phyloP scores from a whole-genome alignment of 2,113 vertebrate species.

The Stictonetta naevosa region DNA sequence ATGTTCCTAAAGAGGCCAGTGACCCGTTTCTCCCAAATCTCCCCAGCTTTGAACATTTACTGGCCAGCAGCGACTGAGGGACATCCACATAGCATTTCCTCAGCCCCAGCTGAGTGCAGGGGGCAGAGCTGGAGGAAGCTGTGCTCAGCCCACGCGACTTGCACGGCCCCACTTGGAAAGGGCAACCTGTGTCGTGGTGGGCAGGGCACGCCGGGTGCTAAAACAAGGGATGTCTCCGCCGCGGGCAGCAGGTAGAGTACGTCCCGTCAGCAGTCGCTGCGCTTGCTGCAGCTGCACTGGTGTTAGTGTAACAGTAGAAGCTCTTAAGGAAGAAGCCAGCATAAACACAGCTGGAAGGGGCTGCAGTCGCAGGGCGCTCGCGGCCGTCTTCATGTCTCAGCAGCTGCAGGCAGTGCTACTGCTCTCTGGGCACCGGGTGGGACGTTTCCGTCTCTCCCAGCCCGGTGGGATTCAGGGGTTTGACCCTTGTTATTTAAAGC shows the following conservation, averaged over 20 bases:
- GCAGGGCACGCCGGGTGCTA: rapidly evolving
- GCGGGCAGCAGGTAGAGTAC: neutral
- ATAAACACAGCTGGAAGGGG: constrained; percentile 52
- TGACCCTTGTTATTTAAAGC: constrained; percentile 35
- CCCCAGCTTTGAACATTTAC: neutral
- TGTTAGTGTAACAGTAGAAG: constrained; percentile 35
- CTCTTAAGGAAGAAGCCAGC: constrained; percentile 35
- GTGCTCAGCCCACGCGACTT: rapidly evolving
- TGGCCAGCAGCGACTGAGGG: neutral
- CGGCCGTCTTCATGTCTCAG: neutral
- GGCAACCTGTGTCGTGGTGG: neutral
- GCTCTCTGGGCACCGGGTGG: neutral
- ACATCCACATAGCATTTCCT: rapidly evolving
- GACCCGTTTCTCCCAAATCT: constrained; percentile 15
- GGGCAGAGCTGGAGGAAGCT: neutral
- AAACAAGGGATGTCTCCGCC: neutral
- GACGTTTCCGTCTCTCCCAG: neutral
- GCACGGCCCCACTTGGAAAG: neutral
- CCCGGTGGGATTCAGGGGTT: neutral
- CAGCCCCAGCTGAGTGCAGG: neutral
- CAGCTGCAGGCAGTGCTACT: constrained; percentile 28
- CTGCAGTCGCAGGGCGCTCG: neutral
- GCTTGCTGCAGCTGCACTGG: neutral
- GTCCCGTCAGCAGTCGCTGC: neutral
- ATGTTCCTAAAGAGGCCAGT: neutral